Conservation (phyloP, 2,888 invertebrate genomes). For the Horisme vitalbata region DNA sequence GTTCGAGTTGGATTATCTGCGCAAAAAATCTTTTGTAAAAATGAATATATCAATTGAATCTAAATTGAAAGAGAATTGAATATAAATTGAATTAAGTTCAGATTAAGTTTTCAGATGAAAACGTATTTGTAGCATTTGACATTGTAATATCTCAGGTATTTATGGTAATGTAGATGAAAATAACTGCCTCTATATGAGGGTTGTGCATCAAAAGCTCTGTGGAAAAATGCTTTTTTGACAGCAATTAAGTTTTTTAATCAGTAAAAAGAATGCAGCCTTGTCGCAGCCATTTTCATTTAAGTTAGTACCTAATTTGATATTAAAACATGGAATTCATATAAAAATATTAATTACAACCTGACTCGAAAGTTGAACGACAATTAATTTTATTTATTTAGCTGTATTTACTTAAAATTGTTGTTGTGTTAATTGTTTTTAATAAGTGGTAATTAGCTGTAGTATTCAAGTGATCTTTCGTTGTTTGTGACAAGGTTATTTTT, state of each 20-base stretch:
- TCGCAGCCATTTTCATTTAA: background rate
- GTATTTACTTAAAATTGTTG: background rate
- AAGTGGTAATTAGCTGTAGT: slow-evolving; percentile 2
- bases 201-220: background rate
- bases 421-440: slow-evolving; percentile 4
- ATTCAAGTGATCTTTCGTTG: background rate
- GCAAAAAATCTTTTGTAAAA: too few relatives aligned
- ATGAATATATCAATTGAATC: too few relatives aligned
- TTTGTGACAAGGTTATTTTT: background rate
- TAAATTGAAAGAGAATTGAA: too few relatives aligned
- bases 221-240: slow-evolving; percentile 6
- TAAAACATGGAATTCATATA: background rate
- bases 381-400: slow-evolving; percentile 14
- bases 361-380: slow-evolving; percentile 8
- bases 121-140: too few relatives aligned
- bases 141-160: background rate
- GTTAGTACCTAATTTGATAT: slow-evolving; percentile 7
- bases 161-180: too few relatives aligned
- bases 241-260: slow-evolving; percentile 8
- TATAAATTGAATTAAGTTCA: too few relatives aligned
- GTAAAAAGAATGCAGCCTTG: slow-evolving; percentile 13
- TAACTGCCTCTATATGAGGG: too few relatives aligned
- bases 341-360: slow-evolving; percentile 18
- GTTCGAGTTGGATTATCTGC: too few relatives aligned
- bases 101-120: too few relatives aligned